Evolutionary conservation across 2,797 vertebrate genomes (phyloP).

Genomic region (Vespertilio murinus): DNA sequence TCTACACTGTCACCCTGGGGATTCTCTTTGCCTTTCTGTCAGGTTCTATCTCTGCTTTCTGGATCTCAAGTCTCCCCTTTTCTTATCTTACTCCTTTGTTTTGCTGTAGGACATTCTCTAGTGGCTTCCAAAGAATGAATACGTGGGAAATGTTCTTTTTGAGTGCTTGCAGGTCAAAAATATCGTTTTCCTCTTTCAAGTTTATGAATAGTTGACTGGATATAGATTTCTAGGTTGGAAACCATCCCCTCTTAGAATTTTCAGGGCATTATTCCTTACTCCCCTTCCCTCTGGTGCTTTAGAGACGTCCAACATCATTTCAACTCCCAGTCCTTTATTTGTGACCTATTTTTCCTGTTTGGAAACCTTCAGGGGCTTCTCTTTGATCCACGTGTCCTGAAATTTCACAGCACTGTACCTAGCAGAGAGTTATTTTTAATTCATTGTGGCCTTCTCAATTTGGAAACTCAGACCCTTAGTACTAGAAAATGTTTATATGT

Average conservation of each 20-base stretch:
- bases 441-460: neutral
- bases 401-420: neutral
- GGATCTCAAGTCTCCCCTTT: neutral
- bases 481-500: neutral
- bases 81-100: neutral
- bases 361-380: neutral
- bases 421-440: neutral
- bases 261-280: neutral
- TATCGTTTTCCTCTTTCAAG: neutral
- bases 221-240: neutral
- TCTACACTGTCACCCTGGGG: neutral
- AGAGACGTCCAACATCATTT: neutral
- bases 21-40: neutral
- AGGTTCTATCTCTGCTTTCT: neutral
- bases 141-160: neutral
- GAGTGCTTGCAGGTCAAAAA: neutral
- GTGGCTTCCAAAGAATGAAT: neutral
- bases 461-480: neutral
- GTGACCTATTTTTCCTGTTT: neutral
- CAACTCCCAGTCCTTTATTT: neutral
- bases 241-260: neutral
- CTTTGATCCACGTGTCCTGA: neutral
- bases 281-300: neutral
- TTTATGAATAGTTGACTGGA: neutral
- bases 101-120: neutral